Evolutionary conservation across 2,797 vertebrate species (phyloP), one percentile per base, ranked within the genome.

Genomic region (Labeo calbasu): DNA sequence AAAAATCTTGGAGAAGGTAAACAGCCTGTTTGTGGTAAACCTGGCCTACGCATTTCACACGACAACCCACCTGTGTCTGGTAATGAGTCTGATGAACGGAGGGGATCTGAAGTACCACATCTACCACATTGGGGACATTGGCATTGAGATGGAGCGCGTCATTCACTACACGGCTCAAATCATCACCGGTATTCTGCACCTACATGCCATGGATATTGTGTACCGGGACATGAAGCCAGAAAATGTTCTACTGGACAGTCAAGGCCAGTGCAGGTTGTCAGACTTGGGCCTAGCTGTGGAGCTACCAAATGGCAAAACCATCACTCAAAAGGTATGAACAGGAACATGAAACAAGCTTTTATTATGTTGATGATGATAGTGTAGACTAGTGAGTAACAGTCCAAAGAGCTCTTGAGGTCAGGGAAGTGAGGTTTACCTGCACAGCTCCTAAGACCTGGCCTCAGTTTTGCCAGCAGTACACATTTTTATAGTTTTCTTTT

Each of bases 31-130:
- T 92, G 94, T 97, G 87, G 96, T 98, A 85, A 96, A 94, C 0
- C 83, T 97, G 89, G 96, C 97, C 23, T 99, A 97, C 0, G 96
- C 97, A 36, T 98, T 94, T 86, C 94, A 98, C 92, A 96, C 90
- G 92, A 97, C 96, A 92, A 93, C 90, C 0, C 95, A 97, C 71
- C 95, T 97, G 88, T 98, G 97, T 94, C 95, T 98, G 91, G 96
- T 97, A 84, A 97, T 97, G 96, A 97, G 94, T 90, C 96, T 98
- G 91, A 97, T 97, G 97, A 97, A 97, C 11, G 96, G 97, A 90
- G 97, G 97, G 63, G 97, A 97, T 92, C 96, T 98, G 90, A 97
- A 96, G 90, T 94, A 95, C 80, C 94, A 95, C 77, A 94, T 98
- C 90, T 98, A 97, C 89, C 93, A 95, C 15, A 91, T 96, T 84